A percentile compares a stretch with the other conserved stretches of the same genome.
phyloP scores from a whole-genome alignment of 2,113 vertebrate genomes.

The Bufo gargarizans region DNA sequence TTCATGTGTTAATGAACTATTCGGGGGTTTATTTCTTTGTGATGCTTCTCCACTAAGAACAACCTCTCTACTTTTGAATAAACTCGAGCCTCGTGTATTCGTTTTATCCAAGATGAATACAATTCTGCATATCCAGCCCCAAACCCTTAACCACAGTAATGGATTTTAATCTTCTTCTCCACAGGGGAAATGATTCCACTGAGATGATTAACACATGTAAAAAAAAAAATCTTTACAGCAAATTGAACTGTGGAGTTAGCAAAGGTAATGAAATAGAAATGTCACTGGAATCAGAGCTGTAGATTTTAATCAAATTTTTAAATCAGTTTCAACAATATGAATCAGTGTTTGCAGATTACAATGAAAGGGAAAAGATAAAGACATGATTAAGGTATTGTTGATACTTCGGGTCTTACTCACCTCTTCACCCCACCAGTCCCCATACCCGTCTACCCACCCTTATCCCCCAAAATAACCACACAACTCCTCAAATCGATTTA shows the following conservation, averaged over 20 bases:
- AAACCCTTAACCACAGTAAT: neutral
- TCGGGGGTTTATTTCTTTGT: neutral
- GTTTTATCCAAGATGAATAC: slow-evolving; percentile 1
- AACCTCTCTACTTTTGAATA: neutral
- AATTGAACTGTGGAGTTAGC: slow-evolving; percentile 2
- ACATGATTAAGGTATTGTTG: too few species aligned
- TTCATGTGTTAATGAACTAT: slow-evolving; percentile 3
- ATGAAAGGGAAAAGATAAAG: neutral
- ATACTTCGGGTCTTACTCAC: too few species aligned
- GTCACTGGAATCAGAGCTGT: neutral
- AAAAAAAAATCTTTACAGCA: slow-evolving; percentile 20
- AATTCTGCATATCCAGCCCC: neutral
- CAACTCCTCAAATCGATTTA: too few species aligned
- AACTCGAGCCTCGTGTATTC: neutral
- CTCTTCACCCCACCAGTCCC: too few species aligned
- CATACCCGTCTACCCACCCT: too few species aligned
- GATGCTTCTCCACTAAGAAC: neutral
- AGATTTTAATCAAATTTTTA: slow-evolving; percentile 26
- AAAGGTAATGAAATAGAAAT: slow-evolving; percentile 24
- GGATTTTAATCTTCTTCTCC: slow-evolving; percentile 31
- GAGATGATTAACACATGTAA: slow-evolving; percentile 34
- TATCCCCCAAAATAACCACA: too few species aligned
- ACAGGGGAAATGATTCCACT: neutral
- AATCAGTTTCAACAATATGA: neutral
- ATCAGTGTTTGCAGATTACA: neutral